Evolutionary conservation across 2,113 vertebrate species (phyloP), one percentile per base, ranked within the genome.

Genomic region (Caracal caracal): DNA sequence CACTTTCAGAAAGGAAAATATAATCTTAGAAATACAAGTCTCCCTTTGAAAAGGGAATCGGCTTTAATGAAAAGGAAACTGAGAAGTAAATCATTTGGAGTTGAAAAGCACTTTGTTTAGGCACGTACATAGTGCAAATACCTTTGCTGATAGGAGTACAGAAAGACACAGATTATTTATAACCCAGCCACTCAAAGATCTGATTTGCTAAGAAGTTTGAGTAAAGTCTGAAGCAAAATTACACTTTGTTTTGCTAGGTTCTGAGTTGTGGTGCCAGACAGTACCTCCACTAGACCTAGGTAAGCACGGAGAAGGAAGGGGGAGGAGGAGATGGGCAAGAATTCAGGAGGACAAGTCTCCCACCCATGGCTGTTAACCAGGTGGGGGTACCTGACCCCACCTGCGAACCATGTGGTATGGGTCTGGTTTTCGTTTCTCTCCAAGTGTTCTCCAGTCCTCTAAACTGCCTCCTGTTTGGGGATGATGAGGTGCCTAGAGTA

Each of bases 1-100:
- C 66, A 47, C 28, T 92, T 82, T 37, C 13, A 22, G 49, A 70
- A 90, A 87, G 65, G 28, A 89, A 93, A 96, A 90, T 61, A 70
- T 20, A 15, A 53, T 75, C 51, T 76, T 49, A 75, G 33, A 82
- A 96, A 80, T 88, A 43, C 3, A 28, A 37, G 49, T 37, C 33
- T 75, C n/a, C 12, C 26, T 81, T 89, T 90, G 49, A 80, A 90
- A 68, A 78, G 10, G 15, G 30, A 90, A 83, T 37, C 5, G 0
- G 17, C 22, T 85, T 49, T 71, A 59, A 35, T 59, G 81, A 43
- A 68, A 94, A 87, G 65, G 35, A 61, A 93, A 85, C 88, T 71
- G 28, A 53, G 33, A 93, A 66, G 11, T 53, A 26, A 37, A 73
- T 93, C 71, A 40, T 40, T 68, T 61, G 43, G 26, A 3, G 47